These are phyloP conservation scores for Hermaeophaga mercurialis DNA, from an alignment of 2,888 invertebrate genomes.

Conservation along the genomic window DNA sequence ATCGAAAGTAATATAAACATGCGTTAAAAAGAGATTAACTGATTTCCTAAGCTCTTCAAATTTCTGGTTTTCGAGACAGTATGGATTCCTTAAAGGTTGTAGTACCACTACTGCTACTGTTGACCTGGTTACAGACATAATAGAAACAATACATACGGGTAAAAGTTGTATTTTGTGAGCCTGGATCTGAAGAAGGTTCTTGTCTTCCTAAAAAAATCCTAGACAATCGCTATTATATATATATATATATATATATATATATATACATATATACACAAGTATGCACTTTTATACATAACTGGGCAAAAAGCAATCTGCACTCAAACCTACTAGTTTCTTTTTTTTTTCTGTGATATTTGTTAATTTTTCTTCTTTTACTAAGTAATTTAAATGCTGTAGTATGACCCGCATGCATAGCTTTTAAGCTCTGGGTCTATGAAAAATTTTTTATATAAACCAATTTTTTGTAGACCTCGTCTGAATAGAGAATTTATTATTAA, in stretches of 20 bases:
- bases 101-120: background rate
- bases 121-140: background rate
- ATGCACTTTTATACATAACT: too few species aligned
- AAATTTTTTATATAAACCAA: too few species aligned
- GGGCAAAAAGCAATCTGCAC: too few species aligned
- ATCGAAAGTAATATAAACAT: background rate
- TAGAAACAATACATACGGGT: background rate
- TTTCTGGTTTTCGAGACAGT: conserved; percentile 1
- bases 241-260: too few species aligned
- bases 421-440: too few species aligned
- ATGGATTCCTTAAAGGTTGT: background rate
- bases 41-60: background rate
- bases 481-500: too few species aligned
- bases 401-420: too few species aligned
- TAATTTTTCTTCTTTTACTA: too few species aligned
- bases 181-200: background rate
- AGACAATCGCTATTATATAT: background rate
- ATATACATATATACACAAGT: background rate
- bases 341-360: too few species aligned
- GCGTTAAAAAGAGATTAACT: background rate
- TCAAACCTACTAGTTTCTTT: too few species aligned
- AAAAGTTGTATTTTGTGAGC: background rate
- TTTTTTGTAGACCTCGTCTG: too few species aligned
- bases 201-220: background rate
- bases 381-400: too few species aligned